phyloP scores from a whole-genome alignment of 2,113 vertebrate genomes.

The Pagrus major region DNA sequence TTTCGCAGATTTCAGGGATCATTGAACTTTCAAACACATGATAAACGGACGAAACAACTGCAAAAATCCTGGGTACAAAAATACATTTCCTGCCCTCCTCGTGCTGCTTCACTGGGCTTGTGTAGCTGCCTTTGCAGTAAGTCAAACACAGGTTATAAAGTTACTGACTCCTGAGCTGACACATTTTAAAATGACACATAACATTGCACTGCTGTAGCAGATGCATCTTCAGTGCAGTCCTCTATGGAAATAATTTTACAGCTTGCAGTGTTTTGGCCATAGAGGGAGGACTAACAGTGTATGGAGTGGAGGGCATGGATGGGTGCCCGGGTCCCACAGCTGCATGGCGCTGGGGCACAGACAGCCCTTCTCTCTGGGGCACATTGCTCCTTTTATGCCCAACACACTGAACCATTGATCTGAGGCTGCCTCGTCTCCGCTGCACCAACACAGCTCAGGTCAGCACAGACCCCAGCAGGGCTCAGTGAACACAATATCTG shows the following conservation, averaged over 20 bases:
- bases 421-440: slow-evolving; percentile 39
- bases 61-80: slow-evolving; percentile 18
- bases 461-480: slow-evolving; percentile 29
- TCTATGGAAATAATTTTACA: slow-evolving; percentile 40
- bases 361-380: slow-evolving; percentile 73
- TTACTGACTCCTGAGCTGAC: slow-evolving; percentile 4
- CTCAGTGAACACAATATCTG: slow-evolving; percentile 42
- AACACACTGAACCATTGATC: slow-evolving; percentile 78
- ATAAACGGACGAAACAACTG: slow-evolving; percentile 25
- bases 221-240: slow-evolving; percentile 8
- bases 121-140: background rate
- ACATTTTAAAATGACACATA: background rate
- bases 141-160: slow-evolving; percentile 36
- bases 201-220: background rate
- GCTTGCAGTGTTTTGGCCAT: slow-evolving; percentile 40
- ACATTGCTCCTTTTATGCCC: slow-evolving; percentile 78
- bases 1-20: slow-evolving; percentile 36
- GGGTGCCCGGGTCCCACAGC: slow-evolving; percentile 73
- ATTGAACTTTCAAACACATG: slow-evolving; percentile 31
- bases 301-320: slow-evolving; percentile 66
- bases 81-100: background rate
- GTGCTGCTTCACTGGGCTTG: slow-evolving; percentile 2
- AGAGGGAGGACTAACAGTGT: slow-evolving; percentile 46
- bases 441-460: slow-evolving; percentile 53
- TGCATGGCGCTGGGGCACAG: slow-evolving; percentile 72